These are phyloP conservation scores for Listrodromus nycthemerus DNA, from an alignment of 2,888 invertebrate genomes.

Conservation along the genomic window DNA sequence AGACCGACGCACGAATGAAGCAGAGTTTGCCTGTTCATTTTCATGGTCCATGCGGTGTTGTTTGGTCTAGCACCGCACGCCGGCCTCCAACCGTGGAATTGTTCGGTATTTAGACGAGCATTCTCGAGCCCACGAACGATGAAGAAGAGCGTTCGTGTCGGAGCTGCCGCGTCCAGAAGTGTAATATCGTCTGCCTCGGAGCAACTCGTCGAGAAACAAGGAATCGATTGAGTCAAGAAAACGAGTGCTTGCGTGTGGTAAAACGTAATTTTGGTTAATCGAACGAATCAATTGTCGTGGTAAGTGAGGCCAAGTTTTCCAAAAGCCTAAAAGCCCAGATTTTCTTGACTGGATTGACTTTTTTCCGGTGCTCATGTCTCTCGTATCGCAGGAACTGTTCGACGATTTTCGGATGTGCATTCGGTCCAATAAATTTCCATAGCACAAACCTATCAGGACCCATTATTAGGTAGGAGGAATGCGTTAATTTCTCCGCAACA, in stretches of 20 bases:
- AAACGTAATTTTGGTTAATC: too few species aligned
- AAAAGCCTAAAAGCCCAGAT: too few species aligned
- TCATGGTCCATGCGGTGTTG: conserved; percentile 43
- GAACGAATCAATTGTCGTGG: too few species aligned
- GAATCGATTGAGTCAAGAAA: too few species aligned
- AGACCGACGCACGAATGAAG: background rate
- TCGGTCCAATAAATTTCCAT: background rate
- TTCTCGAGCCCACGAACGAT: background rate
- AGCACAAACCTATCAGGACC: background rate
- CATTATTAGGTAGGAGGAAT: background rate
- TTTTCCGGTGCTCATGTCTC: too few species aligned
- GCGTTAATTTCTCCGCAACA: background rate
- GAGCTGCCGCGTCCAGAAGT: conserved; percentile 21
- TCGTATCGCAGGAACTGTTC: background rate
- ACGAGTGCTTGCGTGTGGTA: too few species aligned
- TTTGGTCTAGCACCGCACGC: conserved; percentile 6
- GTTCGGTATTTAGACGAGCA: conserved; percentile 63
- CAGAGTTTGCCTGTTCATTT: conserved; percentile 11
- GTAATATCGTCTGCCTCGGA: conserved; percentile 22
- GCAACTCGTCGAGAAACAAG: background rate
- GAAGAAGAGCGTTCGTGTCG: conserved; percentile 1
- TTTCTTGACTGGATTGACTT: too few species aligned
- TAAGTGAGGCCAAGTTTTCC: too few species aligned
- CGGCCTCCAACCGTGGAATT: conserved; percentile 65
- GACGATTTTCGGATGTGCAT: background rate